Conservation (phyloP, 2,113 vertebrate genomes). For the Trematomus loennbergii region DNA sequence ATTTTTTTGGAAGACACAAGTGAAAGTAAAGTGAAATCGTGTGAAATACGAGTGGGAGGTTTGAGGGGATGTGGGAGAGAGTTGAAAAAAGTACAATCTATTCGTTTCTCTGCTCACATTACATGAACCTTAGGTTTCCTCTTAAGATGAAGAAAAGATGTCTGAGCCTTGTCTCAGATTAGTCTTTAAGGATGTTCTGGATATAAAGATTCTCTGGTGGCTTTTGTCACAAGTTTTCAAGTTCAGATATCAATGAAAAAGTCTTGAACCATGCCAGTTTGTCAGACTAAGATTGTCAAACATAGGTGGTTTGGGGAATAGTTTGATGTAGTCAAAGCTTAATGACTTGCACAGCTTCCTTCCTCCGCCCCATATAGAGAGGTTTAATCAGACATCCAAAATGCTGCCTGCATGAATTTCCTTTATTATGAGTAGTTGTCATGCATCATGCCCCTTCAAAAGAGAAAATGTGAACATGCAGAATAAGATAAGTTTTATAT, state of each 20-base stretch:
- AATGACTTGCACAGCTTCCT: constrained; percentile 31
- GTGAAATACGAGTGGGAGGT: constrained; percentile 39
- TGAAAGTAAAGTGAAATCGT: constrained; percentile 13
- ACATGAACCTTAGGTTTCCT: constrained; percentile 62
- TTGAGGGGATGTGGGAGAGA: constrained; percentile 20
- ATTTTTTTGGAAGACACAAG: constrained; percentile 42
- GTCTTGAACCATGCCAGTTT: constrained; percentile 54
- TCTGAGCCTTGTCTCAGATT: constrained; percentile 50
- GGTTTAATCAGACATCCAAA: constrained; percentile 42
- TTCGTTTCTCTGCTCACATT: constrained; percentile 43
- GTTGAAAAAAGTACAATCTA: constrained; percentile 18
- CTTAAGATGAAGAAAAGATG: constrained; percentile 65
- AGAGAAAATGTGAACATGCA: constrained; percentile 18
- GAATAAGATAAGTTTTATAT: constrained; percentile 24
- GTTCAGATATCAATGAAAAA: constrained; percentile 61
- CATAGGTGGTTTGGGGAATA: constrained; percentile 24
- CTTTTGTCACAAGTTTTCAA: constrained; percentile 63
- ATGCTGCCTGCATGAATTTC: constrained; percentile 28
- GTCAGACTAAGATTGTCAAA: constrained; percentile 58
- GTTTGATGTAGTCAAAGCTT: constrained; percentile 56
- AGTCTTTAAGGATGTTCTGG: constrained; percentile 45
- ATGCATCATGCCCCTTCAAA: constrained; percentile 27
- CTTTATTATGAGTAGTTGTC: constrained; percentile 38
- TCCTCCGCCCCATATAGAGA: constrained; percentile 22
- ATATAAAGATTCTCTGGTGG: constrained; percentile 58